Evolutionary conservation across 2,797 vertebrate genomes (phyloP).

Genomic region (Distichodus sexfasciatus): DNA sequence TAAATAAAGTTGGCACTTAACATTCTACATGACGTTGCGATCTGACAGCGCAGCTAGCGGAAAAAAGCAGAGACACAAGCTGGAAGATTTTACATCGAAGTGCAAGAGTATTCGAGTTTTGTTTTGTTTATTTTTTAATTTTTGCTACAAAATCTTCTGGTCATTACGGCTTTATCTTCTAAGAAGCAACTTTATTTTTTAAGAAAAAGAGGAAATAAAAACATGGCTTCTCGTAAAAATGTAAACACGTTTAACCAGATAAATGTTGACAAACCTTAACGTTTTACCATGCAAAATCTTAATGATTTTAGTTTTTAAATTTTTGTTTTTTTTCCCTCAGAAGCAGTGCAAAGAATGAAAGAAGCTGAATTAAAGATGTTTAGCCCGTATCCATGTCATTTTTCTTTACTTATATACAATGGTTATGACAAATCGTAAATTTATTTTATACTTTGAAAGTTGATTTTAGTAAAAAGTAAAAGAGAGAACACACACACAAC

Average conservation of each 20-base stretch:
- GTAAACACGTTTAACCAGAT: conserved; percentile 4
- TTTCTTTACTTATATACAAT: neutral
- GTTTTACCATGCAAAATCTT: neutral
- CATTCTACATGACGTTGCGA: no score
- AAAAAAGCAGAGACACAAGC: no score
- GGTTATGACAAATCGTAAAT: neutral
- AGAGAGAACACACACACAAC: neutral
- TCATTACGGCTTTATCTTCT: no score
- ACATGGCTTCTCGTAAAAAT: neutral
- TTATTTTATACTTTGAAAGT: neutral
- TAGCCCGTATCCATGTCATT: neutral
- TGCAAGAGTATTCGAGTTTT: conserved; percentile 19
- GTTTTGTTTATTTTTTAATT: neutral
- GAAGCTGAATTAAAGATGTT: neutral
- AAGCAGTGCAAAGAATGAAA: neutral
- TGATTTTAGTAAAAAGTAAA: neutral
- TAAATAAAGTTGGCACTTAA: no score
- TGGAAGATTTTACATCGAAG: conserved; percentile 39
- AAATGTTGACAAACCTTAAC: conserved; percentile 2
- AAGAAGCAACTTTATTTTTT: no score
- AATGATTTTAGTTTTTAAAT: neutral
- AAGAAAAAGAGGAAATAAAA: no score
- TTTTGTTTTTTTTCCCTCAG: neutral
- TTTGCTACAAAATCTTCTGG: conserved; percentile 12
- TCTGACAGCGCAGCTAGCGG: no score